Evolutionary conservation across 2,888 invertebrate species (phyloP), one percentile per base, ranked within the genome.

Genomic region (Epirrhoe tristata): DNA sequence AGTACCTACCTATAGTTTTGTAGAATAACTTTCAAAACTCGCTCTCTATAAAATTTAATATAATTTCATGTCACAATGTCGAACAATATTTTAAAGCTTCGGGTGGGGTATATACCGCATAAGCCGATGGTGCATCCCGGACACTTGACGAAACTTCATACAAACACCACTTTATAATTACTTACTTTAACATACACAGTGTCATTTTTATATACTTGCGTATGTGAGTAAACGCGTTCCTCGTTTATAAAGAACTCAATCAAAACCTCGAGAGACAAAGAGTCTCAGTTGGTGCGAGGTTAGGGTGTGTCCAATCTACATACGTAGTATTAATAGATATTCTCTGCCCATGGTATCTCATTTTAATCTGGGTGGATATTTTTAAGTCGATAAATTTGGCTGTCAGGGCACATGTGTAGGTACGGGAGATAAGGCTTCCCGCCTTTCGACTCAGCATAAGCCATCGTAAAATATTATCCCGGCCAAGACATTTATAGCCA

Each of bases 381-480:
- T 91, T 91, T 88, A 87, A 89, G 90, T 86, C 91, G 88, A 92
- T 92, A 93, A 93, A 93, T 92, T 92, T 89, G 88, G 87, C 83
- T 91, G 92, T 91, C 92, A 89, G 51, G 62, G 68, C 90, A 89
- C 90, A 91, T 89, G 88, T 91, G 89, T 85, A 84, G 86, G 88
- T 82, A 81, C 84, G 80, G 72, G 73, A 88, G 91, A 92, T 91
- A 90, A 89, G 88, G 82, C 79, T 80, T 82, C 87, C 87, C 88
- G 87, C 88, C 90, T 87, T 79, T 81, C 77, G 75, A 69, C 70
- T 79, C 83, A 75, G 74, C 51, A 78, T 86, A 85, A 86, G 88
- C 85, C 81, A 75, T 88, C 90, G 89, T 93, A 90, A 93, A 93
- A 93, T 93, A 93, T 93, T 89, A 91, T 91, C 91, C 90, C 87